Evolutionary conservation across 2,113 vertebrate genomes (phyloP).

Genomic region (Chaetodon trifascialis): DNA sequence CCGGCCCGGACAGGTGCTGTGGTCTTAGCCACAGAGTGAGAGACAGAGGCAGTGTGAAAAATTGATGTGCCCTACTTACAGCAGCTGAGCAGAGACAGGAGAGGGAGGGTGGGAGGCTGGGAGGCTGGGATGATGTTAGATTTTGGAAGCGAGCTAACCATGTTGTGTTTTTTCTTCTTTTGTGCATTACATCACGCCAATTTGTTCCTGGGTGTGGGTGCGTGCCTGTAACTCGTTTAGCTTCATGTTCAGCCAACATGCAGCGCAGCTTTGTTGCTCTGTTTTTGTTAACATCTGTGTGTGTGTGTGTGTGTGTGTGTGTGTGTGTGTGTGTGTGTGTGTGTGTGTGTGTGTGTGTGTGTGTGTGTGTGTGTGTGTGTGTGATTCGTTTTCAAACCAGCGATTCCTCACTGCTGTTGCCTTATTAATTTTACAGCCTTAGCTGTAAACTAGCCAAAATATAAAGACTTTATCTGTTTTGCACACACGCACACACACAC

Average conservation of each 20-base stretch:
- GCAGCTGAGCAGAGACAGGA: slow-evolving; percentile 71
- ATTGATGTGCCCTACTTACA: slow-evolving; percentile 81
- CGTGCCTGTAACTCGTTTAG: slow-evolving; percentile 35
- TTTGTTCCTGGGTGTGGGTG: slow-evolving; percentile 57
- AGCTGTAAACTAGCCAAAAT: slow-evolving; percentile 44
- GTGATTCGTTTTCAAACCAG: slow-evolving; percentile 31
- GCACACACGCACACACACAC: slow-evolving; percentile 31
- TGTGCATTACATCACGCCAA: slow-evolving; percentile 64
- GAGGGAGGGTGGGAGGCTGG: slow-evolving; percentile 56
- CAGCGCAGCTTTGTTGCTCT: slow-evolving; percentile 9
- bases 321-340: slow-evolving; percentile 11
- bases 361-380: slow-evolving; percentile 11
- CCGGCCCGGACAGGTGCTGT: slow-evolving; percentile 67
- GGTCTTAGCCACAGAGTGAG: slow-evolving; percentile 65
- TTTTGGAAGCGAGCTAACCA: slow-evolving; percentile 60
- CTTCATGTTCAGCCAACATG: slow-evolving; percentile 39
- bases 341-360: too few species aligned
- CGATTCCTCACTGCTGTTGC: slow-evolving; percentile 29
- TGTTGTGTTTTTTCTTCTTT: slow-evolving; percentile 44
- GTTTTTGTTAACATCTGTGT: slow-evolving; percentile 2
- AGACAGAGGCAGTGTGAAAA: slow-evolving; percentile 75
- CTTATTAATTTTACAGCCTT: slow-evolving; percentile 65
- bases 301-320: not conserved
- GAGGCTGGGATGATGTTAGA: slow-evolving; percentile 69
- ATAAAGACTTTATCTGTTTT: slow-evolving; percentile 6